Conservation (phyloP, 2,888 invertebrate species). For the Acanthoscelides obtectus region DNA sequence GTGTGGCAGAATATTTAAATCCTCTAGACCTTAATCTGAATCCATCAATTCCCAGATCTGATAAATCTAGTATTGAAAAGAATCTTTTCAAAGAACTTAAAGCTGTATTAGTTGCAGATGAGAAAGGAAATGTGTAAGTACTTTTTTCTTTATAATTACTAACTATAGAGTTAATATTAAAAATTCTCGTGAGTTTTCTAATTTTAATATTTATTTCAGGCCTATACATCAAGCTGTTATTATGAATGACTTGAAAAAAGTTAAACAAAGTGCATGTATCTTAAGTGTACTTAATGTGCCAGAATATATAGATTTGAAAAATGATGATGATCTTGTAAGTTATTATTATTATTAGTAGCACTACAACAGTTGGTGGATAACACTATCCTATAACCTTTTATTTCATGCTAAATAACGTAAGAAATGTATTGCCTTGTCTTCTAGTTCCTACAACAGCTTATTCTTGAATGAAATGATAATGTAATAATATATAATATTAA, state of each 20-base stretch:
- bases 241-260: neutral
- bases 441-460: too few species aligned
- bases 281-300: neutral
- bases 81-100: neutral
- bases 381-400: too few species aligned
- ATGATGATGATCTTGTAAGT: neutral
- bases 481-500: too few species aligned
- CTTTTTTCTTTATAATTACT: neutral
- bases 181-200: too few species aligned
- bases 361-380: too few species aligned
- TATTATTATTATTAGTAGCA: too few species aligned
- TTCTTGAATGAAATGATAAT: too few species aligned
- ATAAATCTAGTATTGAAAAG: neutral
- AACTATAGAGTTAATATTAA: too few species aligned
- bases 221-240: neutral
- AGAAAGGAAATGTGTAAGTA: neutral
- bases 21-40: neutral
- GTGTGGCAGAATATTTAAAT: neutral
- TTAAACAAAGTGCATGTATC: neutral
- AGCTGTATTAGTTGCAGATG: neutral
- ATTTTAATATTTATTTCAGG: neutral
- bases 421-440: too few species aligned
- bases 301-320: neutral
- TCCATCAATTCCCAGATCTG: neutral
- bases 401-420: too few species aligned